Base-by-base conservation (phyloP, 1,140 invertebrate species). In the Nebria ingens region DNA sequence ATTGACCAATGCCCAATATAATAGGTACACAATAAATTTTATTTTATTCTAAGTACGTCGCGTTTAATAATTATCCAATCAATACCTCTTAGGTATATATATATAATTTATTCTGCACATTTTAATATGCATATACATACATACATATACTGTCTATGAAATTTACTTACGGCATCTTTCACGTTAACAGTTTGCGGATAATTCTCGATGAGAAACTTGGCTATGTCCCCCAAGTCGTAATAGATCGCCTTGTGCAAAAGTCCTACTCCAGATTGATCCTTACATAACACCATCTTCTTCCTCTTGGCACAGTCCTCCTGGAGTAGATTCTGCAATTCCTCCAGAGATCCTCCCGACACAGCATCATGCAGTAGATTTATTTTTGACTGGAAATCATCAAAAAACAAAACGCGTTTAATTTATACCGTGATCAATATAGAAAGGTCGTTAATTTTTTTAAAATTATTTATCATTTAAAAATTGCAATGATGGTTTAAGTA, bases 221-320 rank as follows among this genome's bases (percentile, higher is more conserved):
- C 76, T 34, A 91, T 83, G 38, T 87, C 80, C 53, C 72, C 78
- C 62, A 84, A 81, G 65, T 85, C 84, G 67, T 89, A 81, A 59
- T 84, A 83, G 6, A 92, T 79, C 0, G 87, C 84, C 69, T 92
- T 88, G 70, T 92, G 87, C 25, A 91, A 65, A 21, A 91, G 69
- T 4, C 85, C 83, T 21, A 82, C 79, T 2, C 89, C 87, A n/a
- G 80, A 74, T 20, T 79, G 74, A 68, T 91, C 87, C 62, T 84
- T 82, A 19, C 86, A 84, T 51, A 81, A 66, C 0, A 82, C 80
- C 54, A 86, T 73, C 61, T 78, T 80, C 61, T 78, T 80, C 56
- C 81, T 78, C n/a, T 77, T 76, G 38, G 77, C 78, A 17, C 73
- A 71, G 13, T 78, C 77, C n/a, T 69, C 73, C 34, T 80, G 76